A percentile compares a stretch with the other conserved stretches of the same genome.
Conservation (phyloP, 2,113 vertebrate species). For the Zosterops borbonicus region DNA sequence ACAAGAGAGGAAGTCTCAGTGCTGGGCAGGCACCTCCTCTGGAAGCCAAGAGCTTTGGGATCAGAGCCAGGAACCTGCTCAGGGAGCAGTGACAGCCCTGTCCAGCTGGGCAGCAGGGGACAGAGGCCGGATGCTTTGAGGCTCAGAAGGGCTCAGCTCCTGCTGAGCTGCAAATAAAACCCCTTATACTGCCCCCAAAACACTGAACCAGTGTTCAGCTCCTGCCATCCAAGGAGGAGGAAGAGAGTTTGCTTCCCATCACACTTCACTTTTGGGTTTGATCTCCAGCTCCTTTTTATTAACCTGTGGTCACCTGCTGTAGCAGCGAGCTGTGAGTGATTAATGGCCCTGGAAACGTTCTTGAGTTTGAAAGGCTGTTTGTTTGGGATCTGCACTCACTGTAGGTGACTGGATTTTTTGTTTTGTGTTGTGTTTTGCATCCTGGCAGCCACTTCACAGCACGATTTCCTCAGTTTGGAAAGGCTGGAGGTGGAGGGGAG, state of each 20-base stretch:
- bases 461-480: slow-evolving; percentile 34
- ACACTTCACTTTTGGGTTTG: not conserved
- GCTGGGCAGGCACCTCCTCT: not conserved
- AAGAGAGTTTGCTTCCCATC: not conserved
- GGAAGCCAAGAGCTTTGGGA: not conserved
- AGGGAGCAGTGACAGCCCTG: not conserved
- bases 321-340: slow-evolving; percentile 54
- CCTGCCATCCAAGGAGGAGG: not conserved
- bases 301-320: slow-evolving; percentile 44
- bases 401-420: not conserved
- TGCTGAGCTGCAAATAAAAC: not conserved
- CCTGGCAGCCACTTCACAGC: slow-evolving; percentile 42
- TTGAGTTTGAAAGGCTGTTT: slow-evolving; percentile 43
- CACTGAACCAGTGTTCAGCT: not conserved
- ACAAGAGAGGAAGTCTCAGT: not conserved
- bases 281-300: slow-evolving; percentile 53
- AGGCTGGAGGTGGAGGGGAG: not conserved
- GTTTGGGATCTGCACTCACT: slow-evolving; percentile 53
- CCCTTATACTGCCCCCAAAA: not conserved
- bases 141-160: not conserved
- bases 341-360: slow-evolving; percentile 67
- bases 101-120: not conserved
- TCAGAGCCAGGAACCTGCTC: not conserved
- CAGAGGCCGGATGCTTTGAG: not conserved
- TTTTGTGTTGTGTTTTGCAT: not conserved